These are phyloP conservation scores for Nerophis lumbriciformis DNA, from an alignment of 2,113 vertebrate species.

Conservation along the genomic window DNA sequence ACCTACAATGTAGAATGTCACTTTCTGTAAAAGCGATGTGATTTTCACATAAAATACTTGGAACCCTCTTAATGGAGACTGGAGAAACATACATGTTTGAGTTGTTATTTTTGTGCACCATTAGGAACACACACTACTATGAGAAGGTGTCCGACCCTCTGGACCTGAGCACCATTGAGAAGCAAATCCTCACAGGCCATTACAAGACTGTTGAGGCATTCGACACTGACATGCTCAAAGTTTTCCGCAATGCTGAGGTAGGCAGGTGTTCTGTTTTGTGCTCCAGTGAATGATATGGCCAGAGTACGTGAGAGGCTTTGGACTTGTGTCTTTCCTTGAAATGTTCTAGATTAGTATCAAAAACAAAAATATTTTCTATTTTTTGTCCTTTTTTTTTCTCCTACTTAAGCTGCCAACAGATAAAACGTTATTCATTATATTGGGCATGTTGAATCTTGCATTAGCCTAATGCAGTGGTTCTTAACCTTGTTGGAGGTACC, in stretches of 20 bases:
- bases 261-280: conserved; percentile 29
- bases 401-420: no score
- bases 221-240: conserved; percentile 97
- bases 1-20: conserved; percentile 24
- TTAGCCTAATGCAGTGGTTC: no score
- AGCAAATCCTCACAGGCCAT: conserved; percentile 92
- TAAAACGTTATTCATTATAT: no score
- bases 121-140: conserved; percentile 93
- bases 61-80: no score
- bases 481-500: no score
- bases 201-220: conserved; percentile 97
- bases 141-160: conserved; percentile 95
- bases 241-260: conserved; percentile 97
- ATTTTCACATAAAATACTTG: no score
- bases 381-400: no score
- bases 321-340: neutral
- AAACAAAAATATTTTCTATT: neutral
- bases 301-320: neutral
- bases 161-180: conserved; percentile 92
- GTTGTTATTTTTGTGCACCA: conserved; percentile 3
- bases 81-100: neutral
- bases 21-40: no score
- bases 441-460: no score
- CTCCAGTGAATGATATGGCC: neutral
- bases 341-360: neutral